A percentile compares a stretch with the other conserved stretches of the same genome.
These are phyloP conservation scores for Heptranchias perlo DNA, from an alignment of 2,113 vertebrate genomes.

Conservation along the genomic window DNA sequence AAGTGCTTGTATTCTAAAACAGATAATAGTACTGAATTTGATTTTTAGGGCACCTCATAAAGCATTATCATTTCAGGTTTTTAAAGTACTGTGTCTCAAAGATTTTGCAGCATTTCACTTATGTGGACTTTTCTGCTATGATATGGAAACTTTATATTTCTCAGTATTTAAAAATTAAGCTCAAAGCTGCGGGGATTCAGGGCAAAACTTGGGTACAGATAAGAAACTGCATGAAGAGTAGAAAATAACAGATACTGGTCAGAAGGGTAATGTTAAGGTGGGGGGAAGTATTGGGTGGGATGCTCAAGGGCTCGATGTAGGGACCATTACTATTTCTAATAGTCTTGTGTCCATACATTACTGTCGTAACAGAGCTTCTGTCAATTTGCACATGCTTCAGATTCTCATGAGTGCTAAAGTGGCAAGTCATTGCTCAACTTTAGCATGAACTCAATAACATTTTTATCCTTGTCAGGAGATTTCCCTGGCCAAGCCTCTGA, in stretches of 20 bases:
- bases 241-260: not conserved
- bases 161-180: not conserved
- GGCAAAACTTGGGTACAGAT: too few relatives aligned
- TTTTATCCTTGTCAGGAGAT: not conserved
- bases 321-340: not conserved
- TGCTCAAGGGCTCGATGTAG: not conserved
- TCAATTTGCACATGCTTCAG: not conserved
- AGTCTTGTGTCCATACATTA: not conserved
- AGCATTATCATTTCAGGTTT: not conserved
- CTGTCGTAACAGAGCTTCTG: not conserved
- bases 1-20: not conserved
- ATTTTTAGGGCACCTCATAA: not conserved
- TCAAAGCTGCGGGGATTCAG: not conserved
- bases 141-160: not conserved
- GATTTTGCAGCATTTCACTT: not conserved
- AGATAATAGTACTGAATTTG: not conserved
- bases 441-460: not conserved
- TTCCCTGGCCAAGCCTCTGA: not conserved
- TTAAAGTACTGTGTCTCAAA: not conserved
- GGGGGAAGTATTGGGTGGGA: not conserved
- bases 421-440: not conserved
- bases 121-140: not conserved
- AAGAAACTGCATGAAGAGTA: too few relatives aligned
- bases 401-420: not conserved
- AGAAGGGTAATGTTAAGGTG: not conserved